Evolutionary conservation across 2,888 invertebrate species (phyloP), one percentile per base, ranked within the genome.

Genomic region (Hirtodrosophila trivittata): DNA sequence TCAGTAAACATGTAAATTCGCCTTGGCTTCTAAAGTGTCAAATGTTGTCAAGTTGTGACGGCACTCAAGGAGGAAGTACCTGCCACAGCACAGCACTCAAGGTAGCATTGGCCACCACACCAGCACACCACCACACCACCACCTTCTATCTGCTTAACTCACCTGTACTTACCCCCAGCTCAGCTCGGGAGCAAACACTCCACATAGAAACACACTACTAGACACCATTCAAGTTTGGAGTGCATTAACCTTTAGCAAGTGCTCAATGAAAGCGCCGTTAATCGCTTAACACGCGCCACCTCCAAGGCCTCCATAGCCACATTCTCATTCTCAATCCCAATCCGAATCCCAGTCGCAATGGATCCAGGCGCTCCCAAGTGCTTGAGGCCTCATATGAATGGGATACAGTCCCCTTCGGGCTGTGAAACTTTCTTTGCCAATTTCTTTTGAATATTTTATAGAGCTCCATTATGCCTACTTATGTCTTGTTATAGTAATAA

Each of bases 401-500:
- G 16, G 30, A 21, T 16, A 5, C 16, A 37, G 12, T n/a, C n/a
- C n/a, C 26, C 26, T 10, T 26, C 30, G 8, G 16, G 13, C 14
- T 8, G 13, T 9, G 30, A 51, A 83, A 81, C 45, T 73, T 77
- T 81, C 85, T 75, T 84, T 86, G 85, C 77, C 81, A 84, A 82
- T 86, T 82, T 84, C 85, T 81, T 86, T 82, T 88, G 86, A 80
- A 87, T 88, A 84, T 88, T 88, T 88, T 75, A 87, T 83, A 72
- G 80, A 68, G 77, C 74, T 74, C 86, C 86, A 87, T 87, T 87
- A 87, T 83, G 87, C 77, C 88, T 88, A 88, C 87, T 87, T 87
- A 87, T 87, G 81, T 81, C 81, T 88, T 87, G 88, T 88, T 86
- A 87, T 86, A 86, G 88, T 85, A 88, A 87, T 88, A 84, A 88